Percentiles rank a stretch among this genome's conserved stretches.
phyloP scores from a whole-genome alignment of 2,888 invertebrate species.

The Amblyjoppa fuscipennis region DNA sequence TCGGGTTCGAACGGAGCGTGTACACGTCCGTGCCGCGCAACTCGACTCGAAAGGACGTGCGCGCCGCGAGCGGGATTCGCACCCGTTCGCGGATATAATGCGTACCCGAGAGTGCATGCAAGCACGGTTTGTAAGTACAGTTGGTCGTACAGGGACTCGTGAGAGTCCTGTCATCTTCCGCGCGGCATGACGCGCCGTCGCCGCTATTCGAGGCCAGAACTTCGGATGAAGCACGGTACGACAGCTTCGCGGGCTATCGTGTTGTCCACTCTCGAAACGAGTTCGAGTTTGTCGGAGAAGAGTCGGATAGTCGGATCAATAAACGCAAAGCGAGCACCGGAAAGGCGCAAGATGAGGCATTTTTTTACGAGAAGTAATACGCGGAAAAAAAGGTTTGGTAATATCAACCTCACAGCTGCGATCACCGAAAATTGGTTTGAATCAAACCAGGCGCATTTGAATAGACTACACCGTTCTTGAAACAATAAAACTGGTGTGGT shows the following conservation, averaged over 20 bases:
- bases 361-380: too few species aligned
- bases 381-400: too few species aligned
- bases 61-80: slow-evolving; percentile 11
- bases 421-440: too few species aligned
- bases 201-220: slow-evolving; percentile 41
- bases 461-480: too few species aligned
- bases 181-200: slow-evolving; percentile 20
- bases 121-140: slow-evolving; percentile 8
- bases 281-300: background rate
- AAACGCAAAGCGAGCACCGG: background rate
- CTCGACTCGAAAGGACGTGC: background rate
- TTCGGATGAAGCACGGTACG: slow-evolving; percentile 34
- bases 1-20: background rate
- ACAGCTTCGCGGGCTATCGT: slow-evolving; percentile 1
- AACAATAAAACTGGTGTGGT: too few species aligned
- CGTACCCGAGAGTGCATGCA: slow-evolving; percentile 10
- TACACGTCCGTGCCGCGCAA: background rate
- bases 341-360: background rate
- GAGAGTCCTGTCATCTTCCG: background rate
- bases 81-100: slow-evolving; percentile 26
- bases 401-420: too few species aligned
- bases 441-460: too few species aligned
- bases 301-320: too few species aligned
- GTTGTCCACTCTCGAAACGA: background rate
- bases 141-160: background rate